phyloP scores from a whole-genome alignment of 2,888 invertebrate genomes.

The Luperina testacea region DNA sequence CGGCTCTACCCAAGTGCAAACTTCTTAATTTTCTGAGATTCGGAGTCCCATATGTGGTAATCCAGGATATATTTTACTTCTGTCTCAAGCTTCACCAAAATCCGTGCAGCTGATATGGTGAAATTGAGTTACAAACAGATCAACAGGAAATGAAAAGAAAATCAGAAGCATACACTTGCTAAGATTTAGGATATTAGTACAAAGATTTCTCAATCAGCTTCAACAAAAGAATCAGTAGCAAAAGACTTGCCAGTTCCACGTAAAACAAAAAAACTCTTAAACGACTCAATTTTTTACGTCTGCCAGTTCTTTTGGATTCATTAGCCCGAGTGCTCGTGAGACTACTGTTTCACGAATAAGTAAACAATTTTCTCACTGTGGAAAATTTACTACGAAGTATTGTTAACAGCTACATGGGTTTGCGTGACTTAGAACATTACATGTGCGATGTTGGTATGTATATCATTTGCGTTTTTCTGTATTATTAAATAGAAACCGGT shows the following conservation, averaged over 20 bases:
- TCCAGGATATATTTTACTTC: background rate
- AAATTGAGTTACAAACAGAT: background rate
- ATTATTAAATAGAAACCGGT: slow-evolving; percentile 79
- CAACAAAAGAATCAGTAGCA: slow-evolving; percentile 20
- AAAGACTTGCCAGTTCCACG: slow-evolving; percentile 4
- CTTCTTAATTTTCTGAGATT: slow-evolving; percentile 27
- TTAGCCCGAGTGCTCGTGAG: slow-evolving; percentile 64
- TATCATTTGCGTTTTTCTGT: slow-evolving; percentile 70
- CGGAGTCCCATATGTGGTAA: background rate
- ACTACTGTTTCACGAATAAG: slow-evolving; percentile 74
- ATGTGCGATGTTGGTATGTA: slow-evolving; percentile 65
- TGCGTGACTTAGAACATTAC: slow-evolving; percentile 78
- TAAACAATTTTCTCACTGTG: slow-evolving; percentile 81
- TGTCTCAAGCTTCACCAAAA: background rate
- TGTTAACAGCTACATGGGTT: slow-evolving; percentile 71
- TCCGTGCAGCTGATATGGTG: background rate
- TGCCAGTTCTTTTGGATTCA: slow-evolving; percentile 66
- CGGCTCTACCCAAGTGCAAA: slow-evolving; percentile 4
- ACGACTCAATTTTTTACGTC: slow-evolving; percentile 15
- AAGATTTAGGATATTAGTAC: background rate
- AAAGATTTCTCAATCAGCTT: background rate
- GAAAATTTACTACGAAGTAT: slow-evolving; percentile 82
- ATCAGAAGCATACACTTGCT: background rate
- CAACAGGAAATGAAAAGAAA: background rate
- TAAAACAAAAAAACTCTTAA: slow-evolving; percentile 4